Evolutionary conservation across 1,140 invertebrate genomes (phyloP).

Genomic region (Musca vetustissima): DNA sequence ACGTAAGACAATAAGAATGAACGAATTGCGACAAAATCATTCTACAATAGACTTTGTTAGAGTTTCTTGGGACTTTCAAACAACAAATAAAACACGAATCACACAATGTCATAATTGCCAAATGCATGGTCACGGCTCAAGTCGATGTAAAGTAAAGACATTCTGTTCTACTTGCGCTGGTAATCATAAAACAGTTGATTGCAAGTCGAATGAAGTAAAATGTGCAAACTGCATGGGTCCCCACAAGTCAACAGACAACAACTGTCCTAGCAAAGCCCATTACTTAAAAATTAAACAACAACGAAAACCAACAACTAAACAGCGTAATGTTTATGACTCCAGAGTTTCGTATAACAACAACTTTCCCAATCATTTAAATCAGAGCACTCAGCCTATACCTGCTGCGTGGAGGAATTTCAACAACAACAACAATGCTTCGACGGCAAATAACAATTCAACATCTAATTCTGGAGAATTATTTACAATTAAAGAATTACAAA

Average conservation of each 20-base stretch:
- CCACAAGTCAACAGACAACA: not conserved
- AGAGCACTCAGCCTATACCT: too few species aligned
- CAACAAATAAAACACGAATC: not conserved
- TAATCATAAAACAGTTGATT: not conserved
- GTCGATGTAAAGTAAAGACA: constrained; percentile 2
- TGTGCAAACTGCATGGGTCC: constrained; percentile 1
- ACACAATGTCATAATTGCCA: constrained; percentile 15
- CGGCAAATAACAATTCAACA: not conserved
- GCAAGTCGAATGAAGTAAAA: not conserved
- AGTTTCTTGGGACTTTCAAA: not conserved
- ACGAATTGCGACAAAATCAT: too few species aligned
- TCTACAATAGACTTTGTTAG: not conserved
- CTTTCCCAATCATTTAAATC: not conserved
- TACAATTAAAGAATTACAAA: not conserved
- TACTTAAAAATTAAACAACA: not conserved
- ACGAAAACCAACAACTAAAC: not conserved
- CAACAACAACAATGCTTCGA: too few species aligned
- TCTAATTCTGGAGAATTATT: not conserved
- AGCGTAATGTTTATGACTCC: not conserved
- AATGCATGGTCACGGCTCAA: constrained; percentile 9
- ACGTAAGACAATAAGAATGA: too few species aligned
- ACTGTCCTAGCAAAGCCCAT: not conserved
- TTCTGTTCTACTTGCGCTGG: not conserved
- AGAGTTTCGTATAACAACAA: not conserved
- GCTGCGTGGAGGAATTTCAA: too few species aligned